Conservation (phyloP, 2,113 vertebrate species). For the Condylura cristata region DNA sequence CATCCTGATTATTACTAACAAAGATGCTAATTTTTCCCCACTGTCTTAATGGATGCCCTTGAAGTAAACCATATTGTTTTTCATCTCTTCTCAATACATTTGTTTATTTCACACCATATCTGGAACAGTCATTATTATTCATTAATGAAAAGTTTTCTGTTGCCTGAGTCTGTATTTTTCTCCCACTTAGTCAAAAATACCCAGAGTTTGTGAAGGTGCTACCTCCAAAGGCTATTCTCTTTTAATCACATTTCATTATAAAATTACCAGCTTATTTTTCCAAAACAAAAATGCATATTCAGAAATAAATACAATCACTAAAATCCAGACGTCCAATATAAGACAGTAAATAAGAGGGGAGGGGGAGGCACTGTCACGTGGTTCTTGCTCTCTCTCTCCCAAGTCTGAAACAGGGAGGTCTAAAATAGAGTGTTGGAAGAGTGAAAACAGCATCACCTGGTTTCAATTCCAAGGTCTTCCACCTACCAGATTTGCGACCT, state of each 20-base stretch:
- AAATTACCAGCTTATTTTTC: background rate
- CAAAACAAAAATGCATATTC: background rate
- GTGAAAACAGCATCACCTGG: background rate
- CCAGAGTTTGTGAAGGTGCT: background rate
- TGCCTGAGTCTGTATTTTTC: background rate
- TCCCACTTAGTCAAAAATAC: background rate
- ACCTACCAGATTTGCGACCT: background rate
- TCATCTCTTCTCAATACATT: background rate
- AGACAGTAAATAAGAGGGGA: background rate
- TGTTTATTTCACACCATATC: background rate
- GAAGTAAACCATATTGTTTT: background rate
- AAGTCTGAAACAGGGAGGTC: background rate
- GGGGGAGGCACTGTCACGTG: background rate
- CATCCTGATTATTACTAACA: background rate
- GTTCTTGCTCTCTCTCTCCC: background rate
- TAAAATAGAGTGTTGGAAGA: background rate
- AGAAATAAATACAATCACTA: background rate
- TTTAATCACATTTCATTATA: background rate
- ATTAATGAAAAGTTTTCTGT: background rate
- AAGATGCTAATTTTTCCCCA: background rate
- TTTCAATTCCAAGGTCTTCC: background rate
- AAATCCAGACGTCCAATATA: background rate
- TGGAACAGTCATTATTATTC: background rate
- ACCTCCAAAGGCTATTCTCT: background rate
- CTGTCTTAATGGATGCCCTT: background rate